Evolutionary conservation across 1,140 invertebrate genomes (phyloP).

Genomic region (Drosophila pandora): DNA sequence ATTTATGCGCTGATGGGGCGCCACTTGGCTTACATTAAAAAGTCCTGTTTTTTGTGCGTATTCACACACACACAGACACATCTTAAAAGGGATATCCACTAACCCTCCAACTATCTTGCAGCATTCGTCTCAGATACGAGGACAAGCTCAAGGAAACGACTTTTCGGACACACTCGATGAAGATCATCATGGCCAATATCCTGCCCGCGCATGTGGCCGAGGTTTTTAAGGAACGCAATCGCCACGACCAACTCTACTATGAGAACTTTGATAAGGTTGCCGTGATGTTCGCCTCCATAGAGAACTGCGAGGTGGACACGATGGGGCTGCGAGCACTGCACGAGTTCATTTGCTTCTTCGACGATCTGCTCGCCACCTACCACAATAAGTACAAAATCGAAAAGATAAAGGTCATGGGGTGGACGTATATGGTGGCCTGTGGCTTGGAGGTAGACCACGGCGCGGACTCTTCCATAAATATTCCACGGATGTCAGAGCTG

Average conservation of each 20-base stretch:
- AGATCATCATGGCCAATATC: constrained; percentile 92
- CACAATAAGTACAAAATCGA: constrained; percentile 85
- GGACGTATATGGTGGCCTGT: constrained; percentile 59
- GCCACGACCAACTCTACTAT: constrained; percentile 90
- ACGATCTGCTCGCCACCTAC: constrained; percentile 84
- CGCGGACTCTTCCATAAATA: constrained; percentile 12
- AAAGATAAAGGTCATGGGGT: constrained; percentile 96
- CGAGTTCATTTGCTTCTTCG: constrained; percentile 94
- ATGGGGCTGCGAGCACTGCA: constrained; percentile 91
- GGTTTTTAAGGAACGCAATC: constrained; percentile 88
- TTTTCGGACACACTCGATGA: constrained; percentile 90
- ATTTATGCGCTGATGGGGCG: constrained; percentile 23
- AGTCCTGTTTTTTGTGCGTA: constrained; percentile 42
- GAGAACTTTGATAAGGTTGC: constrained; percentile 92
- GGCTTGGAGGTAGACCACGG: background rate
- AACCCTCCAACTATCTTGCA: background rate
- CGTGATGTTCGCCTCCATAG: constrained; percentile 95
- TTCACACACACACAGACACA: background rate
- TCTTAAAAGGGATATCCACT: background rate
- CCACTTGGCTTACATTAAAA: constrained; percentile 30
- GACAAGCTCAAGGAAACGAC: constrained; percentile 90
- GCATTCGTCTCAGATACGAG: constrained; percentile 22
- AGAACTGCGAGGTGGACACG: constrained; percentile 87
- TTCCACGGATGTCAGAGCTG: background rate
- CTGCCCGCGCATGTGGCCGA: constrained; percentile 92